Percentiles rank a stretch among this genome's conserved stretches.
Conservation (phyloP, 2,888 invertebrate species). For the Cephus spinipes region DNA sequence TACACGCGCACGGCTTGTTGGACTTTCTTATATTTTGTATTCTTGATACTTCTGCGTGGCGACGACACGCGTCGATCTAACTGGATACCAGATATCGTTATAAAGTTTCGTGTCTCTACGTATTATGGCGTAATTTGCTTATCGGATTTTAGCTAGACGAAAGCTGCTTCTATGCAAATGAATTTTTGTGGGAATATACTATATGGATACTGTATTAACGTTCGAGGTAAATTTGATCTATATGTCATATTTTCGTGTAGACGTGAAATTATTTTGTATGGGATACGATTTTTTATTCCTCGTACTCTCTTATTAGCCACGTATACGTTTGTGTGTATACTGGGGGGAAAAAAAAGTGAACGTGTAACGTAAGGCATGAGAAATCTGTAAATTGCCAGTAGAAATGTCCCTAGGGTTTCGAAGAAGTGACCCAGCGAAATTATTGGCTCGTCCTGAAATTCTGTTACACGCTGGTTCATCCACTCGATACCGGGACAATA, state of each 20-base stretch:
- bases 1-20: background rate
- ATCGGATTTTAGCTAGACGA: background rate
- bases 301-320: background rate
- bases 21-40: background rate
- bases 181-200: background rate
- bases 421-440: conserved; percentile 30
- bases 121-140: background rate
- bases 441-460: conserved; percentile 18
- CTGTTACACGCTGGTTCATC: background rate
- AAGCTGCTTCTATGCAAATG: background rate
- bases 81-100: background rate
- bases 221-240: background rate
- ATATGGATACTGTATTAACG: background rate
- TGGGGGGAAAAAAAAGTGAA: background rate
- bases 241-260: background rate
- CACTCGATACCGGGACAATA: conserved; percentile 31
- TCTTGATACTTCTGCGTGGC: background rate
- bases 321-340: background rate
- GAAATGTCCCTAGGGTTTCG: conserved; percentile 38
- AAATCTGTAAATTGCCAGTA: conserved; percentile 43
- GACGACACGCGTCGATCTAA: background rate
- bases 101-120: background rate
- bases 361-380: conserved; percentile 23
- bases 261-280: background rate
- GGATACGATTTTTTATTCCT: background rate